These are phyloP conservation scores for Athene cunicularia DNA, from an alignment of 2,113 vertebrate genomes.

Conservation along the genomic window DNA sequence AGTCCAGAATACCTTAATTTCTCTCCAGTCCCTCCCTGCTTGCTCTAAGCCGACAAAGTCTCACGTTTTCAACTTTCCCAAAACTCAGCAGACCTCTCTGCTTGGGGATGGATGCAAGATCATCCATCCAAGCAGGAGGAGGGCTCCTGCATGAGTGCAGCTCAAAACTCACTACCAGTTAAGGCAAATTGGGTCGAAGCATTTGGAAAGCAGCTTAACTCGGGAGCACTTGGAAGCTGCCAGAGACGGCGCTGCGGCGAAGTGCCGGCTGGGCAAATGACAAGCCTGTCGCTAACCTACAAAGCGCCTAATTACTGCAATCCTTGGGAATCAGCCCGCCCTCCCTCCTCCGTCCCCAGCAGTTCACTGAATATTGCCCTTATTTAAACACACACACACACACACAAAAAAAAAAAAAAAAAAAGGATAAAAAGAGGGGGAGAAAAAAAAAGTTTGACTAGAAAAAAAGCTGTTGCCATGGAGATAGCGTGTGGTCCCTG, in stretches of 20 bases:
- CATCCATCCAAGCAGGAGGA: fast-evolving
- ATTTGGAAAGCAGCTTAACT: conserved; percentile 52
- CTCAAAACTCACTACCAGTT: not conserved
- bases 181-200: conserved; percentile 30
- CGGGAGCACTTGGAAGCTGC: not conserved
- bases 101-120: fast-evolving
- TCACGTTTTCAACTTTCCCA: not conserved
- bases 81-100: not conserved
- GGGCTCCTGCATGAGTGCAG: not conserved
- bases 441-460: not conserved
- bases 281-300: not conserved
- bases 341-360: conserved; percentile 30
- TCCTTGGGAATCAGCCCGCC: conserved; percentile 5
- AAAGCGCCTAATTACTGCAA: conserved; percentile 25
- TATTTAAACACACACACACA: not conserved
- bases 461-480: conserved; percentile 36
- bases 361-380: not conserved
- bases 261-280: conserved; percentile 34
- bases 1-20: not conserved
- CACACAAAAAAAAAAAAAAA: too few relatives aligned
- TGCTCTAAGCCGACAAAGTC: not conserved
- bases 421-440: not conserved
- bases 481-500: not conserved
- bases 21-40: not conserved
- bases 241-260: not conserved